Evolutionary conservation across 2,888 invertebrate species (phyloP), one percentile per base, ranked within the genome.

Genomic region (Alloplasta piceator): DNA sequence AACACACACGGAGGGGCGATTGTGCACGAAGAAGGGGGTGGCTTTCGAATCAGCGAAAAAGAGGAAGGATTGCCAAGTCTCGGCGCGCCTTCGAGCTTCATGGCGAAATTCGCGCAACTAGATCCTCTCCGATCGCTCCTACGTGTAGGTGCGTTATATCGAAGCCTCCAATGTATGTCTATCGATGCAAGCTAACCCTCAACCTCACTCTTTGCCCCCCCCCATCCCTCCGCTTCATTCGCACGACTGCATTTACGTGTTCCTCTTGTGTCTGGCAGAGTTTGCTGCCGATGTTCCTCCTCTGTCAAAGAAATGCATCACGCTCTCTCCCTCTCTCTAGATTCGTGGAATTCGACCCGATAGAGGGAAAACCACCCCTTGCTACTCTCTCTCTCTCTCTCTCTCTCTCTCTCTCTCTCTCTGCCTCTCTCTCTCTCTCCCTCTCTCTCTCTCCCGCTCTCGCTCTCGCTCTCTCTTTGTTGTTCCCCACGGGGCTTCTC

Each of bases 121-220:
- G 61, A 36, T 12, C 41, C 26, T 36, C 43, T 6, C 52, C 56
- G 36, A 6, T 9, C 43, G 10, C 52, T 71, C 68, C 64, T 63
- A 64, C 70, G 58, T 58, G 64, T 41, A 64, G 66, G 64, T 63
- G 16, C 14, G 14, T 52, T 6, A 12, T 12, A 52, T 52, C 14
- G 6, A 52, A 14, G 12, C 48, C 48, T 12, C 48, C 48, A 1
- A n/a, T 48, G 26, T 26, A 26, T 26, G 26, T 26, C 26, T 55
- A 61, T 68, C 75, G 75, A 75, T 75, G 75, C 66, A 58, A n/a
- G n/a, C n/a, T n/a, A n/a, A 67, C n/a, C 55, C 55, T 16, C 48
- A 52, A 52, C 41, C 36, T 41, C 52, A 9, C 9, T 50, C 26
- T 10, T 43, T 26, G 26, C 1, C 26, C 26, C 26, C 26, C 36